phyloP scores from a whole-genome alignment of 2,888 invertebrate genomes.

The Lydus trimaculatus region DNA sequence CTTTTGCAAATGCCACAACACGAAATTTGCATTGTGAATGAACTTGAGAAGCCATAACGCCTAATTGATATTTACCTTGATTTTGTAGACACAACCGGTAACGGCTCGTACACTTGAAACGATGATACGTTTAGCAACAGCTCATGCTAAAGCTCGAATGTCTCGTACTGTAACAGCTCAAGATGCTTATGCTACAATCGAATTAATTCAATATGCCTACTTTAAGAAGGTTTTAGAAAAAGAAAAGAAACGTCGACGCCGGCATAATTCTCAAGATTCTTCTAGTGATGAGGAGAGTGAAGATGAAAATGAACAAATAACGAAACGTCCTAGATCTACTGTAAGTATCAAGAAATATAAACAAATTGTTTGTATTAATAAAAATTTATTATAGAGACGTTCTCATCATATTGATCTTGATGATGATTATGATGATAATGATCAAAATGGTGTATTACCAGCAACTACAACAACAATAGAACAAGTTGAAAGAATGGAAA shows the following conservation, averaged over 20 bases:
- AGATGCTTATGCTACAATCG: conserved; percentile 92
- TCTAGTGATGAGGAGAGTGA: conserved; percentile 58
- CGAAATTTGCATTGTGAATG: too few species aligned
- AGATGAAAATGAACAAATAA: conserved; percentile 48
- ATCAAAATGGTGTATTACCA: background rate
- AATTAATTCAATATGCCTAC: conserved; percentile 93
- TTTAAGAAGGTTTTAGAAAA: conserved; percentile 92
- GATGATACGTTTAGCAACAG: conserved; percentile 94
- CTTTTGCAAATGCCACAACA: too few species aligned
- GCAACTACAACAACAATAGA: conserved; percentile 21
- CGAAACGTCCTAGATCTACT: conserved; percentile 61
- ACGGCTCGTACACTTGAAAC: conserved; percentile 97
- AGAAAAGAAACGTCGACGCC: conserved; percentile 75
- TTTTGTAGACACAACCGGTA: conserved; percentile 89
- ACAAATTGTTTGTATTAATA: background rate
- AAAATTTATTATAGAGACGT: background rate
- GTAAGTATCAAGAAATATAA: conserved; percentile 45
- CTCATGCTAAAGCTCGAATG: conserved; percentile 95
- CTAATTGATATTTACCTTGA: too few species aligned
- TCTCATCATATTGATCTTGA: background rate
- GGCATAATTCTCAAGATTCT: conserved; percentile 61
- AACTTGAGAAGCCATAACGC: too few species aligned
- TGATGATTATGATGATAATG: background rate
- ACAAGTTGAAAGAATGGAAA: conserved; percentile 22
- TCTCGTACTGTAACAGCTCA: conserved; percentile 82